These are phyloP conservation scores for Halictus quadricinctus DNA, from an alignment of 2,888 invertebrate species.

Conservation along the genomic window DNA sequence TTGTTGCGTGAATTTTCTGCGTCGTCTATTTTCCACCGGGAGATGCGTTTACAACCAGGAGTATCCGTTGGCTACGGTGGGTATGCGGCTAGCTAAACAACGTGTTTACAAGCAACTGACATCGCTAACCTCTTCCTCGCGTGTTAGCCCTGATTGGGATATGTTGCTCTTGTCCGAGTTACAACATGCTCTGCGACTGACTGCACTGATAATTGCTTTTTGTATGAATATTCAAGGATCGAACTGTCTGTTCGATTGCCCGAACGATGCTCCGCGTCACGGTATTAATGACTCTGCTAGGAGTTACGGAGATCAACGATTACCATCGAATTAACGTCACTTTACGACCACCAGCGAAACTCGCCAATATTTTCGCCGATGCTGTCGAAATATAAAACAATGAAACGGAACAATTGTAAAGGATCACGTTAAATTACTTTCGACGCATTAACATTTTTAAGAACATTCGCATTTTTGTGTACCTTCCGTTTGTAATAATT, in stretches of 20 bases:
- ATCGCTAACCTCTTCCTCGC: conserved; percentile 66
- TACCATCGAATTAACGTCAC: not conserved
- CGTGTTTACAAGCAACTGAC: conserved; percentile 72
- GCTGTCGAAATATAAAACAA: not conserved
- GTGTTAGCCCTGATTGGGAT: conserved; percentile 61
- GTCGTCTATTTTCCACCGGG: conserved; percentile 46
- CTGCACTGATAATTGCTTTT: conserved; percentile 70
- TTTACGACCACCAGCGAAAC: not conserved
- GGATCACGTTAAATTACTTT: not conserved
- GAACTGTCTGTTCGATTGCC: conserved; percentile 22
- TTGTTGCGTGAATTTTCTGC: conserved; percentile 34
- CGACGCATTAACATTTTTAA: too few species aligned
- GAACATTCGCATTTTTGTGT: too few species aligned
- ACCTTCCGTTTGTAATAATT: too few species aligned
- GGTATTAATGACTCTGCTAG: not conserved
- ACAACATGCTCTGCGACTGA: conserved; percentile 58
- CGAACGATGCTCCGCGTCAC: not conserved
- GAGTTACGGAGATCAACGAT: not conserved
- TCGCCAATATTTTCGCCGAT: not conserved
- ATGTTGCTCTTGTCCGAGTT: conserved; percentile 52
- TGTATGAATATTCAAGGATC: conserved; percentile 40
- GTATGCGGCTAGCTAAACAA: conserved; percentile 63
- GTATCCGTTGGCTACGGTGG: conserved; percentile 34
- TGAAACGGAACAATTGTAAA: not conserved
- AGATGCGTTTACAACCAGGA: conserved; percentile 47